phyloP scores from a whole-genome alignment of 2,113 vertebrate species.

The Sturnira hondurensis region DNA sequence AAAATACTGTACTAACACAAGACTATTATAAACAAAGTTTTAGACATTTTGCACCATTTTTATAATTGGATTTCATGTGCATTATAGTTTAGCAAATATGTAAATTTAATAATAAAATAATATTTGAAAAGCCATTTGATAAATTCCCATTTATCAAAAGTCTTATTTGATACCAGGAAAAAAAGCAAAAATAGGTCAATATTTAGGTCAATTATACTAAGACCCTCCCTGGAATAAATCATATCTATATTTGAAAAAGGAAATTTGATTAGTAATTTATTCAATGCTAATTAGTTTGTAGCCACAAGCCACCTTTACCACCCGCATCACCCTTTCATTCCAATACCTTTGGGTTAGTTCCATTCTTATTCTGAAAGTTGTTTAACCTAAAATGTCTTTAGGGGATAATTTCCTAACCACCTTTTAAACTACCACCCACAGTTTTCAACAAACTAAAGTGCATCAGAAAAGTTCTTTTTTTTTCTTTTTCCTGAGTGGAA shows the following conservation, averaged over 20 bases:
- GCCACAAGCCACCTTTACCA: conserved; percentile 73
- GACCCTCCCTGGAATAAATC: conserved; percentile 76
- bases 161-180: conserved; percentile 47
- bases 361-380: conserved; percentile 66
- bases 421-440: conserved; percentile 63
- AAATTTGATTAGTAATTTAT: conserved; percentile 77
- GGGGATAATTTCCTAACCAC: conserved; percentile 69
- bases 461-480: neutral
- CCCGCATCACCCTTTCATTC: conserved; percentile 53
- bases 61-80: neutral
- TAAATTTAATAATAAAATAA: conserved; percentile 36
- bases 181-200: conserved; percentile 75
- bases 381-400: conserved; percentile 73
- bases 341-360: conserved; percentile 64
- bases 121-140: neutral
- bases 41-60: neutral
- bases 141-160: conserved; percentile 33
- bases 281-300: conserved; percentile 75
- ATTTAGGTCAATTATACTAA: conserved; percentile 75
- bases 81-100: neutral
- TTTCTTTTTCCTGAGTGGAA: neutral
- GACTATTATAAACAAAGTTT: neutral
- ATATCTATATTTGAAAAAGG: conserved; percentile 71
- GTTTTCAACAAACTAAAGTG: neutral
- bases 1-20: neutral